Evolutionary conservation across 2,888 invertebrate species (phyloP).

Genomic region (Sympetrum striolatum): DNA sequence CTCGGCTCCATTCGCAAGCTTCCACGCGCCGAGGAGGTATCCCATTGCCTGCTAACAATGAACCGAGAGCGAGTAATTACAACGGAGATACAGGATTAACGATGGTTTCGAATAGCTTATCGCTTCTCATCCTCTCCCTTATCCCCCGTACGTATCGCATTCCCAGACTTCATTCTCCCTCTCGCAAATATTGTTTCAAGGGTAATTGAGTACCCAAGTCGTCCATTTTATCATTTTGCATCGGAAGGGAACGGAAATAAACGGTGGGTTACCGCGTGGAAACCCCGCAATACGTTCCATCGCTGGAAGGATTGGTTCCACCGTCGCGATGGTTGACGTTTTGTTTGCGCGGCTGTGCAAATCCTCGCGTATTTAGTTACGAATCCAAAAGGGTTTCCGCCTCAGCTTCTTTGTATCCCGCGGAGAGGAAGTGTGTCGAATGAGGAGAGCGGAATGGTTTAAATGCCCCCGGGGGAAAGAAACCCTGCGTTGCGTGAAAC

Average conservation of each 20-base stretch:
- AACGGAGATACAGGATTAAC: neutral
- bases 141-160: neutral
- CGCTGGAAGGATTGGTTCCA: too few species aligned
- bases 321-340: too few species aligned
- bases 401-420: too few species aligned
- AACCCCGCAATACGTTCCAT: neutral
- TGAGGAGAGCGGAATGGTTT: too few species aligned
- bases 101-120: neutral
- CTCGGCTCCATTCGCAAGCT: neutral
- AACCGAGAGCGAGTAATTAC: neutral
- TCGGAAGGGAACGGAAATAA: neutral
- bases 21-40: neutral
- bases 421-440: too few species aligned
- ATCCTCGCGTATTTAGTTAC: too few species aligned
- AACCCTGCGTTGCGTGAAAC: too few species aligned
- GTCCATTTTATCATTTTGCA: neutral
- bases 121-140: neutral
- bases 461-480: too few species aligned
- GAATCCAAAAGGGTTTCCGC: too few species aligned
- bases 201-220: neutral
- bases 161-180: neutral
- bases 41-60: neutral
- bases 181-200: neutral
- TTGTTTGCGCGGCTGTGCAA: too few species aligned
- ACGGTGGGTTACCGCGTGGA: neutral